Percentiles rank a stretch among this genome's conserved stretches.
Conservation (phyloP, 2,888 invertebrate species). For the Marasmarcha lunaedactyla region DNA sequence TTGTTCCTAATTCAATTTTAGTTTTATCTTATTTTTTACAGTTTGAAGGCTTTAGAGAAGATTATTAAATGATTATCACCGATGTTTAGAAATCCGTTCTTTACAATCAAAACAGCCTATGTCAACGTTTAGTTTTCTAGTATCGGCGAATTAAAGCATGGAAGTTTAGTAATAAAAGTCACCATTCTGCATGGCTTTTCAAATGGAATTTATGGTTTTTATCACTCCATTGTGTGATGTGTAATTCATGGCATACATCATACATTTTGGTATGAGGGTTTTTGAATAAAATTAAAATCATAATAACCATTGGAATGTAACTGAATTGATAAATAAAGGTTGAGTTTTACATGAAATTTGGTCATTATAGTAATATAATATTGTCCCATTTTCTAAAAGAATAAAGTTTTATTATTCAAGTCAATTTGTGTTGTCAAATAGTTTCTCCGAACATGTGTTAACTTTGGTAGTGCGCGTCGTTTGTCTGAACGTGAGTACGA, state of each 20-base stretch:
- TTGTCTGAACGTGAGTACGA: slow-evolving; percentile 40
- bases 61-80: no score
- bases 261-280: slow-evolving; percentile 39
- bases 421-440: background rate
- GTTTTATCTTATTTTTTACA: no score
- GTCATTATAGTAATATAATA: no score
- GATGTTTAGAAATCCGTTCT: no score
- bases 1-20: no score
- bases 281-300: slow-evolving; percentile 24
- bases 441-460: slow-evolving; percentile 13
- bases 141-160: no score
- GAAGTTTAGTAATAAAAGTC: no score
- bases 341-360: slow-evolving; percentile 28
- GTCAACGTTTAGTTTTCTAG: no score
- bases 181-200: no score
- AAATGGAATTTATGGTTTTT: slow-evolving; percentile 10
- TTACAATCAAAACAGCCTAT: no score
- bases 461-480: slow-evolving; percentile 25
- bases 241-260: slow-evolving; percentile 19
- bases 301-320: slow-evolving; percentile 10
- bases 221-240: slow-evolving; percentile 28
- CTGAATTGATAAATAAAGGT: slow-evolving; percentile 14
- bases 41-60: no score
- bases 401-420: slow-evolving; percentile 2
- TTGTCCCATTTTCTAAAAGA: no score